A percentile compares a stretch with the other conserved stretches of the same genome.
These are phyloP conservation scores for Nestor notabilis DNA, from an alignment of 2,113 vertebrate species.

Conservation along the genomic window DNA sequence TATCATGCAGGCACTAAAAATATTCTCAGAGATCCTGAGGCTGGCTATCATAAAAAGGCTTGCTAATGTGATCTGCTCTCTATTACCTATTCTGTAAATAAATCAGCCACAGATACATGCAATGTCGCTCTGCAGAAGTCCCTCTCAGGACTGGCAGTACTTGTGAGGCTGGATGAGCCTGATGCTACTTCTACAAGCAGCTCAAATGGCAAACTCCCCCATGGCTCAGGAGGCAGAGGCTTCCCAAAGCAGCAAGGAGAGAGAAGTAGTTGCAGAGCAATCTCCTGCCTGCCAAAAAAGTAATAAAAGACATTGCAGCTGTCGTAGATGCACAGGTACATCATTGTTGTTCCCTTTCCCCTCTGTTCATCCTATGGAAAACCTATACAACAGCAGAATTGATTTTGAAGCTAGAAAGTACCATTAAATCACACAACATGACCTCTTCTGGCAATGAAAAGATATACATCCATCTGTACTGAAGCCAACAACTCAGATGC, in stretches of 20 bases:
- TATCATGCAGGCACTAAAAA: background rate
- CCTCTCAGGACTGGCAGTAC: background rate
- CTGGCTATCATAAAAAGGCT: background rate
- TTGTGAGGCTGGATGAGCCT: background rate
- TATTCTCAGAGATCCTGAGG: background rate
- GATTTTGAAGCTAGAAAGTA: slow-evolving; percentile 1
- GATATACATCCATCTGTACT: background rate
- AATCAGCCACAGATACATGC: background rate
- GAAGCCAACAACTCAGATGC: background rate
- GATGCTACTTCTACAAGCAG: background rate
- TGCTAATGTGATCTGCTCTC: background rate
- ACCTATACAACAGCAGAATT: background rate
- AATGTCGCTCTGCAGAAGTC: background rate
- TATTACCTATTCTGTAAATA: background rate
- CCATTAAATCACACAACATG: background rate
- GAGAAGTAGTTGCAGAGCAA: background rate
- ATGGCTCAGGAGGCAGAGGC: background rate
- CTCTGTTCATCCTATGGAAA: background rate
- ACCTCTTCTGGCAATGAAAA: background rate
- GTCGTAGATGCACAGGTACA: background rate
- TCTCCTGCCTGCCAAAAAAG: background rate
- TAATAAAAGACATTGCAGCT: background rate
- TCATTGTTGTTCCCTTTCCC: background rate
- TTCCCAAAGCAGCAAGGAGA: background rate
- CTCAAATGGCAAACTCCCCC: background rate